Base-by-base conservation (phyloP, 2,113 vertebrate species). In the Tangachromis dhanisi region DNA sequence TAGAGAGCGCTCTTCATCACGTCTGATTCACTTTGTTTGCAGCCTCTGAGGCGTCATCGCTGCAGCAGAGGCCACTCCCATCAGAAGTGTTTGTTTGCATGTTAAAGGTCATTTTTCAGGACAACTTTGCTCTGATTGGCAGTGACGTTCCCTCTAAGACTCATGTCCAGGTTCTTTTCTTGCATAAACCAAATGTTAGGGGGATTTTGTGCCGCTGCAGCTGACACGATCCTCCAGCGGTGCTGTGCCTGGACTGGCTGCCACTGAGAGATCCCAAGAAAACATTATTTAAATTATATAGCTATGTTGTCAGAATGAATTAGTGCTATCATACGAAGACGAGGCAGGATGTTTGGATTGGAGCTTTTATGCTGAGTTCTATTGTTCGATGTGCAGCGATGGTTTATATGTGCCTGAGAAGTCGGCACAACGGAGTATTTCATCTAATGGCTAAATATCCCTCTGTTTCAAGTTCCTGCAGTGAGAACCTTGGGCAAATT, bases 401-500 rank as follows among this genome's bases (percentile, higher is more conserved):
- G 96, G 95, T 97, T 98, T 97, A 97, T 97, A 96, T 95, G 96
- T 95, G 97, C 94, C 93, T 94, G 94, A 97, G 97, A 97, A 97
- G 97, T 96, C 10, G 9, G 24, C n/a, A 87, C 97, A 98, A 97
- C 97, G 95, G 98, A 97, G 97, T 97, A 96, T 98, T 98, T 97
- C 96, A 97, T 97, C 97, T 98, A 98, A 98, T 97, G 97, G 97
- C 95, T 97, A 97, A 89, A 98, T 97, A 97, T 97, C 45, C 82
- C 96, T 96, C 96, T 96, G 97, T 97, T 98, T 97, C 97, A 97
- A 96, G 97, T 97, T 98, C 97, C 97, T 97, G 97, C 96, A 98
- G 97, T 96, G 83, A 97, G 97, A 97, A 97, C 97, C 97, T 97
- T 97, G 83, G 55, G 94, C 96, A 99, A 98, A 99, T 98, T 98